These are phyloP conservation scores for Trematomus loennbergii DNA, from an alignment of 2,113 vertebrate genomes.

Conservation along the genomic window DNA sequence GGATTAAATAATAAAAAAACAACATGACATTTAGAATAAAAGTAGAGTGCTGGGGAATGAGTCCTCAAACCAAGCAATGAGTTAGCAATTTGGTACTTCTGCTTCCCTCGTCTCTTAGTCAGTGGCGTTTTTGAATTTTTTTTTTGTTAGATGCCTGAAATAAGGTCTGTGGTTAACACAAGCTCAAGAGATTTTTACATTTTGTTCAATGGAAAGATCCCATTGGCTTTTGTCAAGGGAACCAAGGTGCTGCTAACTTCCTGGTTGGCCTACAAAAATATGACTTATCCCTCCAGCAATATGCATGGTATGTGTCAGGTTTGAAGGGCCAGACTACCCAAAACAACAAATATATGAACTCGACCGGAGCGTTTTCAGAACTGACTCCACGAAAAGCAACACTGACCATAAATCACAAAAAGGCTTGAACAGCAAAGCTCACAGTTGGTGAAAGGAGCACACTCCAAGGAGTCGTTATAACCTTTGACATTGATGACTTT, in stretches of 20 bases:
- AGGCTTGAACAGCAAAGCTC: neutral
- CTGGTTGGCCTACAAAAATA: no score
- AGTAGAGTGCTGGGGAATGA: neutral
- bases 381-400: neutral
- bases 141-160: no score
- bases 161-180: no score
- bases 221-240: no score
- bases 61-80: neutral
- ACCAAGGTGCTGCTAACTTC: no score
- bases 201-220: no score
- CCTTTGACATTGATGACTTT: neutral
- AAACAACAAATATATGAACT: neutral
- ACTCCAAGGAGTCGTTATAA: no score
- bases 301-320: neutral
- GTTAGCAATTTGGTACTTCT: no score
- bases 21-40: neutral
- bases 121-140: no score
- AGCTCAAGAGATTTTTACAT: no score
- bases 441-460: neutral
- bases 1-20: neutral
- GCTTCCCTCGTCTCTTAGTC: no score
- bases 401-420: neutral
- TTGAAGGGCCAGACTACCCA: neutral
- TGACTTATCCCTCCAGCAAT: no score
- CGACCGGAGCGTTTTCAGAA: neutral